Conservation (phyloP, 2,888 invertebrate genomes). For the Coenonympha glycerion region DNA sequence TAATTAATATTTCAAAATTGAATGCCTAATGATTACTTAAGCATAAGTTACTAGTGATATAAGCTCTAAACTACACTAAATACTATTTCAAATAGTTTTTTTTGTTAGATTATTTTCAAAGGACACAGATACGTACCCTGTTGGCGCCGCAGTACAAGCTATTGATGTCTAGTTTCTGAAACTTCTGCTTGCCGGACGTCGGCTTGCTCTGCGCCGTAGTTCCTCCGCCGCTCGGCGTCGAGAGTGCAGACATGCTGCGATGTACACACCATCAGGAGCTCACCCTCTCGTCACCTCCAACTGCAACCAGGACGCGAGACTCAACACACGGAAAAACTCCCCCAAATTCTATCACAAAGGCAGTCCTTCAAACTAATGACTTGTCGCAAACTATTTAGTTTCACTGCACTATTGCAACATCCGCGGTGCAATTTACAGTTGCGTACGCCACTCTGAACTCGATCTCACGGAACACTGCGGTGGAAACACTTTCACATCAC, state of each 20-base stretch:
- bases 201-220: constrained; percentile 76
- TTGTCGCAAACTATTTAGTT: constrained; percentile 22
- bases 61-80: neutral
- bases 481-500: constrained; percentile 64
- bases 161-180: constrained; percentile 98
- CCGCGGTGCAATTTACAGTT: constrained; percentile 9
- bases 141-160: constrained; percentile 93
- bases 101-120: too few species aligned
- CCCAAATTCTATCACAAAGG: constrained; percentile 34
- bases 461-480: constrained; percentile 34
- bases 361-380: constrained; percentile 38
- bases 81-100: neutral
- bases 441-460: constrained; percentile 12
- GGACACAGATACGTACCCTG: constrained; percentile 81
- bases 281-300: constrained; percentile 73
- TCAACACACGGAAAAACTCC: constrained; percentile 34
- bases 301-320: constrained; percentile 57
- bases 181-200: constrained; percentile 91
- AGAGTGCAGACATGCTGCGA: constrained; percentile 97
- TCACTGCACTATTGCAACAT: constrained; percentile 21
- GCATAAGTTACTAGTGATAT: neutral
- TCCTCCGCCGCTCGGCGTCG: constrained; percentile 84
- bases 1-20: neutral
- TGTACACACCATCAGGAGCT: constrained; percentile 89
- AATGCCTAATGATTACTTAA: neutral